phyloP scores from a whole-genome alignment of 2,888 invertebrate species.

The Athrips mouffetella region DNA sequence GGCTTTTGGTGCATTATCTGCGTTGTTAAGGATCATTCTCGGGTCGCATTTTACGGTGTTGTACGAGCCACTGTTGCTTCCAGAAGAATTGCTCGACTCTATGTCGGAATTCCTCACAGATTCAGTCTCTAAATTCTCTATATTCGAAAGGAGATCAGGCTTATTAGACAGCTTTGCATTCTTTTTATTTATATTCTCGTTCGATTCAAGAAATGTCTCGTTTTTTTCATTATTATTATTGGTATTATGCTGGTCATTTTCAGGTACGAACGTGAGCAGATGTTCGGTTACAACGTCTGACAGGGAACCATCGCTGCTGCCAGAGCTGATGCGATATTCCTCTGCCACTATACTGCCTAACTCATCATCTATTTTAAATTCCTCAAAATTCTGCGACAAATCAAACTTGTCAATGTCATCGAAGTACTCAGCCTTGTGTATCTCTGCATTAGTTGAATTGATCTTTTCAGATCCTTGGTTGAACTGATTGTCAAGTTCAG shows the following conservation, averaged over 20 bases:
- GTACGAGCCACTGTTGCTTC: constrained; percentile 71
- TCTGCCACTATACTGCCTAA: constrained; percentile 71
- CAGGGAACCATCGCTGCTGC: constrained; percentile 69
- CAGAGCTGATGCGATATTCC: constrained; percentile 74
- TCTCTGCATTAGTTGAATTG: constrained; percentile 44
- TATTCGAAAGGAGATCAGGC: constrained; percentile 75
- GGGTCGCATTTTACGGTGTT: constrained; percentile 71
- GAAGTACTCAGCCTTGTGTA: constrained; percentile 67
- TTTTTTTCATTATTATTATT: constrained; percentile 44
- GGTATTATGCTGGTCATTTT: constrained; percentile 46
- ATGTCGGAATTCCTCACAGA: constrained; percentile 84
- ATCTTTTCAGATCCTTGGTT: constrained; percentile 52
- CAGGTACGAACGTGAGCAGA: constrained; percentile 55
- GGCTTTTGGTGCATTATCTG: constrained; percentile 55
- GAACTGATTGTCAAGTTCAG: constrained; percentile 68
- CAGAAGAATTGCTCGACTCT: constrained; percentile 79
- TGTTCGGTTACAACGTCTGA: constrained; percentile 68
- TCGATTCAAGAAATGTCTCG: constrained; percentile 53
- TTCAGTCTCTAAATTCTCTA: constrained; percentile 77
- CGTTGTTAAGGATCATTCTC: constrained; percentile 52
- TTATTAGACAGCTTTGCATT: constrained; percentile 74
- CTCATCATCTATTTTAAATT: constrained; percentile 88
- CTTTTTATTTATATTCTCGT: constrained; percentile 54
- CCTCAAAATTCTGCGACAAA: constrained; percentile 87
- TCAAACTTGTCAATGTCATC: constrained; percentile 81